phyloP scores from a whole-genome alignment of 2,888 invertebrate genomes.

The Cantharis flavilabris region DNA sequence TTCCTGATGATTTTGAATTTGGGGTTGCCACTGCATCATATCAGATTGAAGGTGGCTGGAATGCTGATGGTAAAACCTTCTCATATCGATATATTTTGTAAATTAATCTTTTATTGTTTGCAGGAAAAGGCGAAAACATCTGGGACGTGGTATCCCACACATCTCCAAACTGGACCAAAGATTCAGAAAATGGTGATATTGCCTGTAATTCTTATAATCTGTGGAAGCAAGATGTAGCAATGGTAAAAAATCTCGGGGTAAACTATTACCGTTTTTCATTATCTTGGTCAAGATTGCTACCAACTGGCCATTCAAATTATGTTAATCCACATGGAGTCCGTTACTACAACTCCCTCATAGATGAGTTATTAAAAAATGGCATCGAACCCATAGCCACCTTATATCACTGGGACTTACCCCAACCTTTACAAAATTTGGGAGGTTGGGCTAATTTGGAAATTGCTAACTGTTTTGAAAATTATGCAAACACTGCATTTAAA shows the following conservation, averaged over 20 bases:
- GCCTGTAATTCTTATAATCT: constrained; percentile 45
- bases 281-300: constrained; percentile 69
- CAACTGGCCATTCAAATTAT: constrained; percentile 60
- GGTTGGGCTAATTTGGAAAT: constrained; percentile 64
- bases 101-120: not conserved
- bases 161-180: constrained; percentile 43
- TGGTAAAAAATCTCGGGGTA: constrained; percentile 40
- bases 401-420: constrained; percentile 71
- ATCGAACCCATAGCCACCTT: constrained; percentile 65
- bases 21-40: constrained; percentile 50
- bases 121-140: constrained; percentile 58
- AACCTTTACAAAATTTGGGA: constrained; percentile 62
- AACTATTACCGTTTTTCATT: constrained; percentile 61
- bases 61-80: constrained; percentile 29
- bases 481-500: constrained; percentile 59
- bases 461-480: constrained; percentile 65
- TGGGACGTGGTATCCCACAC: constrained; percentile 57
- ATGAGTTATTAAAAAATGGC: constrained; percentile 58
- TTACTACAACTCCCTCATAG: constrained; percentile 66
- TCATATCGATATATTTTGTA: not conserved
- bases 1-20: constrained; percentile 45
- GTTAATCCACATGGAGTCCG: constrained; percentile 65
- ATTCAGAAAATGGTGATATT: constrained; percentile 41
- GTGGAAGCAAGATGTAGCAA: constrained; percentile 38
- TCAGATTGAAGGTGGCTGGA: constrained; percentile 45